phyloP scores from a whole-genome alignment of 1,140 invertebrate genomes.

The Lordiphosa clarofinis region DNA sequence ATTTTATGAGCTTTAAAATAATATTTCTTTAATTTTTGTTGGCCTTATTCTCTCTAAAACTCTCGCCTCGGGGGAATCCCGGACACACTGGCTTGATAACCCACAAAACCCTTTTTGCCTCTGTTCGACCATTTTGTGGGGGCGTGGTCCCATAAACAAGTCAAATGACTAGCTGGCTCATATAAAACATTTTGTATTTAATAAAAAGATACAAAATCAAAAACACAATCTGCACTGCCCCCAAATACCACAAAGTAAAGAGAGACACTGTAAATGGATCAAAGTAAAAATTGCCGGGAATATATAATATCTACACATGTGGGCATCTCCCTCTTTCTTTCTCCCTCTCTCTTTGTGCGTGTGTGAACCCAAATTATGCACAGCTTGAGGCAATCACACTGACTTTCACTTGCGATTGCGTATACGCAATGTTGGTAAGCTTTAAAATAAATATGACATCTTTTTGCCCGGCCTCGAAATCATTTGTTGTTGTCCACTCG shows the following conservation, averaged over 20 bases:
- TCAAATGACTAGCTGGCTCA: conserved; percentile 30
- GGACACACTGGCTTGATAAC: no score
- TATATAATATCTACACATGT: conserved; percentile 28
- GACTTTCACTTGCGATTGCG: conserved; percentile 69
- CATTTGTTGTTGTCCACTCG: conserved; percentile 73
- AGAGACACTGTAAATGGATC: conserved; percentile 53
- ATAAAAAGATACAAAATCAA: conserved; percentile 46
- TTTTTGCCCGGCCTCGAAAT: conserved; percentile 45
- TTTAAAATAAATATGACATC: conserved; percentile 42
- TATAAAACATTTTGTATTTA: conserved; percentile 76
- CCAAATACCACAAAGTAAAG: conserved; percentile 1
- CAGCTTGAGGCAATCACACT: conserved; percentile 47
- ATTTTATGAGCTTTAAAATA: no score
- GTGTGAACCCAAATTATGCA: conserved; percentile 62
- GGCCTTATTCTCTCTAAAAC: no score
- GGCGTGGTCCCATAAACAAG: conserved; percentile 31
- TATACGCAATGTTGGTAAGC: conserved; percentile 62
- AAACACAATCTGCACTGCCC: conserved; percentile 37
- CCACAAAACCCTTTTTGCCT: conserved; percentile 32
- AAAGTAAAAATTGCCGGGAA: conserved; percentile 58
- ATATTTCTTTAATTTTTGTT: no score
- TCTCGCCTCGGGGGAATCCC: no score
- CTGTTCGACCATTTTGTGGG: conserved; percentile 17
- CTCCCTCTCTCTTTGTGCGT: conserved; percentile 6
- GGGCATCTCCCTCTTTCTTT: conserved; percentile 1